Evolutionary conservation across 2,797 vertebrate genomes (phyloP), one percentile per base, ranked within the genome.

Genomic region (Sebastiscus tertius): DNA sequence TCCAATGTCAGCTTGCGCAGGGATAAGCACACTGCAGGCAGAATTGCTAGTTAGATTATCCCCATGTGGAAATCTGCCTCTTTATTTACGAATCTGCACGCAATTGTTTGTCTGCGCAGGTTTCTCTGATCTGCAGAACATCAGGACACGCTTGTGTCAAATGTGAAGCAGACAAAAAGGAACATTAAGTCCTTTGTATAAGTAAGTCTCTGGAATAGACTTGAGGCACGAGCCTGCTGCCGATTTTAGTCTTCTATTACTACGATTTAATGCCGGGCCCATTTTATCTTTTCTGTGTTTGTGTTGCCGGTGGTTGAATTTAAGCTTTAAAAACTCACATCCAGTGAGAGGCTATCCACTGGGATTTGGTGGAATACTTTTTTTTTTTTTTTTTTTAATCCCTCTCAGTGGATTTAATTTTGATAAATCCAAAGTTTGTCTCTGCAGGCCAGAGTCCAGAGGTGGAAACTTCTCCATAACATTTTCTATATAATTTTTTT

Each of bases 381-480:
- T 55, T 13, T 26, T 56, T 13, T 11, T 64, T 64, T 67, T 59
- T 66, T 10, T 62, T 64, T 20, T n/a, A n/a, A 49, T 49, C 64
- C 8, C 11, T 54, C 58, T 73, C 18, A 13, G 39, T 67, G 70
- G 63, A 74, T 74, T 74, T 75, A 64, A 68, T 67, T 76, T 39
- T 58, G 12, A 70, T 69, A 69, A 82, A 71, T 71, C 34, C 33
- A 66, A 65, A 75, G 7, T 79, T 42, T 14, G 36, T 39, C 36
- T 14, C 36, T 18, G 42, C 39, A 42, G 39, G 13, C 39, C 39
- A 42, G 14, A 16, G 8, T 18, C 34, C 34, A 66, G 33, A 63
- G 16, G 58, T 62, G 36, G 24, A 76, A 80, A 62, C 39, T 5
- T 39, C 36, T 39, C 36, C 12, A 39, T 13, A 39, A 39, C 36